A percentile compares a stretch with the other conserved stretches of the same genome.
These are phyloP conservation scores for Bubalus kerabau DNA, from an alignment of 2,113 vertebrate genomes.

Conservation along the genomic window DNA sequence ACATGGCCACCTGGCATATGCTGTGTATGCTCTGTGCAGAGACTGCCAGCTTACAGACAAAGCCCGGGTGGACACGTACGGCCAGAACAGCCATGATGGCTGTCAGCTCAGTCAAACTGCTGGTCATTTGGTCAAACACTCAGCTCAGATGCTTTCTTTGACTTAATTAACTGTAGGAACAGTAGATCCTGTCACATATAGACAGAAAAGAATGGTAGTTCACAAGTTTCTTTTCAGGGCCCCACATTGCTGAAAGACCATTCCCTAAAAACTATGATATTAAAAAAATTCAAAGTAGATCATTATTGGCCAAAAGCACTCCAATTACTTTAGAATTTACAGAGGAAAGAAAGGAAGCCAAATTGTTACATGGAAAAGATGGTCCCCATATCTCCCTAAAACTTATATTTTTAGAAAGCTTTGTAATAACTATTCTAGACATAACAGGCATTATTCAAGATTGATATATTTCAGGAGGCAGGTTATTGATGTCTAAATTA, in stretches of 20 bases:
- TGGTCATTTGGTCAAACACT: constrained; percentile 41
- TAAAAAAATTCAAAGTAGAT: constrained; percentile 50
- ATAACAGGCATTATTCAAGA: background rate
- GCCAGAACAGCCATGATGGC: background rate
- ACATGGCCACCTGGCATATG: constrained; percentile 69
- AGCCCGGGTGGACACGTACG: constrained; percentile 28
- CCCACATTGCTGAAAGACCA: background rate
- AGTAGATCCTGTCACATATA: background rate
- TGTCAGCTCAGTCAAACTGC: background rate
- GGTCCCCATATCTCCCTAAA: background rate
- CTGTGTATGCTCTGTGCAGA: constrained; percentile 30
- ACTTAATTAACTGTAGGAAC: background rate
- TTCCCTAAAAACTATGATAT: constrained; percentile 14
- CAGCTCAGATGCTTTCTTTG: constrained; percentile 27
- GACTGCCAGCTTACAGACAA: constrained; percentile 56
- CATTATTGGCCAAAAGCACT: background rate
- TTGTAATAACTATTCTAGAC: constrained; percentile 20
- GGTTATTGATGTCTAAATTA: constrained; percentile 17
- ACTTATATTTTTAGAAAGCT: constrained; percentile 25
- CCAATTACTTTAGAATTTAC: constrained; percentile 45
- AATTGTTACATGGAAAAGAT: constrained; percentile 11
- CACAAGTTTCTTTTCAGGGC: constrained; percentile 15
- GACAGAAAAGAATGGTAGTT: constrained; percentile 19
- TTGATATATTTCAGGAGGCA: background rate
- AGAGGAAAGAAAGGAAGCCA: background rate